Base-by-base conservation (phyloP, 1,140 invertebrate genomes). In the Solenopsis invicta region DNA sequence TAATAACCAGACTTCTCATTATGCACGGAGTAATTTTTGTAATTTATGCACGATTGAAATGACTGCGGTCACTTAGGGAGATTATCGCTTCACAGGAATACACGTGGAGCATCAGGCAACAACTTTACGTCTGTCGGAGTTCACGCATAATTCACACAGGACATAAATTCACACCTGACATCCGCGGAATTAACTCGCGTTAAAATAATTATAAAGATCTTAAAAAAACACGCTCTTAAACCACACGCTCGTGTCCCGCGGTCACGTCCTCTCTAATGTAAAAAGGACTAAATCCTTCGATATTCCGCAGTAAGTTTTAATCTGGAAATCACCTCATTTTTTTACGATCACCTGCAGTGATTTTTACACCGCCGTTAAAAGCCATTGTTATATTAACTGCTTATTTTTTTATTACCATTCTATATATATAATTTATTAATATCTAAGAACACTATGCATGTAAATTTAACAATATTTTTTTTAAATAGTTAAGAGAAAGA, bases 11-110 rank as follows among this genome's bases (percentile, higher is more conserved):
- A 24, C 45, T 16, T 24, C 24, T 74, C 37, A 59, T 74, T 59
- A 45, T 41, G n/a, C n/a, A 24, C 52, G 10, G 52, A 72, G 12
- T 82, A 72, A 72, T 82, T 74, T 61, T 48, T 61, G 9, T 29
- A 82, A 71, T 80, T 69, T 80, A 80, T 71, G 34, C 48, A 21
- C 64, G 50, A 69, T 81, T 71, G 24, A 52, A 69, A 56, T 3
- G 64, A 45, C 34, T n/a, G 64, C 64, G 48, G 77, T 56, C 48
- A 41, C 48, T 81, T 69, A 24, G 21, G 12, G 41, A 71, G 64
- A 71, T 69, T 69, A 81, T 71, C 66, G 34, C 66, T 54, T 56
- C 29, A 5, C 13, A 59, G 13, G 52, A 72, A 21, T 72, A 71
- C 67, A 82, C 78, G 77, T 54, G 77, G 45, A 48, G 41, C 9